Evolutionary conservation across 2,797 vertebrate genomes (phyloP), one percentile per base, ranked within the genome.

Genomic region (Lithobates pipiens): DNA sequence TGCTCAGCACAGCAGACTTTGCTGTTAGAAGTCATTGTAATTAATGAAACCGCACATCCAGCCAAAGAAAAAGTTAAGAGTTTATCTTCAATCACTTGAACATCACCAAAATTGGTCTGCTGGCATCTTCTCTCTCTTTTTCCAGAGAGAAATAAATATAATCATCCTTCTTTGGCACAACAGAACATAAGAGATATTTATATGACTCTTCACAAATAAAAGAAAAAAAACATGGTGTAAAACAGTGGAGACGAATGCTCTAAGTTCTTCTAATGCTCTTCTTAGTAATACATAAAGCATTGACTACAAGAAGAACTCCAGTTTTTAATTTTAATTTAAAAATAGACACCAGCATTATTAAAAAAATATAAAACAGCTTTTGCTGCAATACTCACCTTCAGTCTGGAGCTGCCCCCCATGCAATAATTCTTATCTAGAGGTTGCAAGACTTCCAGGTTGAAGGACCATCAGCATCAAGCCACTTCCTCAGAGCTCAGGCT

Each of bases 31-130:
- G 15, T 63, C 75, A 77, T 34, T 1, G 25, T 42, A 44, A 65
- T 36, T 67, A 36, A 61, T 34, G 54, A 21, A 27, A 5, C 5
- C 16, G 61, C 76, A 39, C 5, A 25, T 61, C 5, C 76, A 65
- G 54, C 61, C 34, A 67, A 67, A 29, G 2, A 10, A 54, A 77
- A 42, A 77, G 76, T 42, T 39, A 77, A 61, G 61, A 42, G 76
- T 77, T 77, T 77, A 77, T 77, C 76, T 77, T 63, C n/a, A n/a
- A 39, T 65, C 76, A 18, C 25, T 67, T 50, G 65, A 70, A 67
- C 77, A 80, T 54, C 68, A 71, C 67, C 78, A 80, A 80, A 70
- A 67, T 50, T 70, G 67, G 76, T 63, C 32, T 77, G 54, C 57
- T 76, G 57, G 76, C 61, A 63, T 34, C 23, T 63, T 27, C 15